Percentiles rank a stretch among this genome's conserved stretches.
phyloP scores from a whole-genome alignment of 2,797 vertebrate species.

The Astyanax mexicanus region DNA sequence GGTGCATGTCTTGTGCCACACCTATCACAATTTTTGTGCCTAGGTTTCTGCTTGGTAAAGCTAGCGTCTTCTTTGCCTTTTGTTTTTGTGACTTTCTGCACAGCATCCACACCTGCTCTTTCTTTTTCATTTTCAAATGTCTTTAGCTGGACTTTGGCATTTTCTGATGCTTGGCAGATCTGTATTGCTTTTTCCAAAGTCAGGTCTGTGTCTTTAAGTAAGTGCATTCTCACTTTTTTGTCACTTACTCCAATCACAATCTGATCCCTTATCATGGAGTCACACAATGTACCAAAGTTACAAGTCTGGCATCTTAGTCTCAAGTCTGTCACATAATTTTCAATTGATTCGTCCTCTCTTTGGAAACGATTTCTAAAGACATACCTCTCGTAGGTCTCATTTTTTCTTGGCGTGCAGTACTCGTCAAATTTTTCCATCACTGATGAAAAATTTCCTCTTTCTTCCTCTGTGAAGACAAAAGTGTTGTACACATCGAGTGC shows the following conservation, averaged over 20 bases:
- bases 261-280: slow-evolving; percentile 33
- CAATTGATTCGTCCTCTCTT: slow-evolving; percentile 40
- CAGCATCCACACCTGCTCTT: no score
- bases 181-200: slow-evolving; percentile 13
- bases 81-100: no score
- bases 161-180: slow-evolving; percentile 37
- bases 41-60: no score
- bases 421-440: slow-evolving; percentile 25
- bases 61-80: no score
- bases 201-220: slow-evolving; percentile 31
- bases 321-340: slow-evolving; percentile 37
- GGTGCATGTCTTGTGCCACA: no score
- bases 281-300: slow-evolving; percentile 6
- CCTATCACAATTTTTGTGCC: no score
- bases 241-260: slow-evolving; percentile 32
- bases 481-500: slow-evolving; percentile 30
- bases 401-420: slow-evolving; percentile 35
- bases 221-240: slow-evolving; percentile 32
- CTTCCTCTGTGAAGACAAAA: no score
- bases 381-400: slow-evolving; percentile 9
- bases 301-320: slow-evolving; percentile 24
- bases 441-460: slow-evolving; percentile 16
- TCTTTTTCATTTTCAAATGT: slow-evolving; percentile 15
- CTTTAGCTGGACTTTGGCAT: slow-evolving; percentile 16
- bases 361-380: slow-evolving; percentile 29